Evolutionary conservation across 2,113 vertebrate species (phyloP).

Genomic region (Diphyllodes magnificus): DNA sequence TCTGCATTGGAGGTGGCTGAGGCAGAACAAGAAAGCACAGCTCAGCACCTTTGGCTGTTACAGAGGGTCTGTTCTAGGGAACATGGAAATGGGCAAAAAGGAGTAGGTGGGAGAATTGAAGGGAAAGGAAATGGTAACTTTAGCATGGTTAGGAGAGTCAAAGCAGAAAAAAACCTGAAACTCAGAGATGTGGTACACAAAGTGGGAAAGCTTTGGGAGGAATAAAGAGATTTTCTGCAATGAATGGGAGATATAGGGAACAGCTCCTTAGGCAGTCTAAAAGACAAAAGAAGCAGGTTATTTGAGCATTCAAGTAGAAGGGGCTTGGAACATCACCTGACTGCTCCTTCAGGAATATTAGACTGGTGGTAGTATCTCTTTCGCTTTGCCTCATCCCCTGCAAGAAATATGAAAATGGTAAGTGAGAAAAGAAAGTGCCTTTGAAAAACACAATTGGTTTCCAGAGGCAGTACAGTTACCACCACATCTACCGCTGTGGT

Average conservation of each 20-base stretch:
- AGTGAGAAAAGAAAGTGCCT: not conserved
- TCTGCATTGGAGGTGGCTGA: not conserved
- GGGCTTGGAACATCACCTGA: not conserved
- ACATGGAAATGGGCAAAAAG: rapidly evolving
- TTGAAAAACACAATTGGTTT: not conserved
- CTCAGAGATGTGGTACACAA: not conserved
- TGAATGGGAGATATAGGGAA: not conserved
- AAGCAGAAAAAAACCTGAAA: not conserved
- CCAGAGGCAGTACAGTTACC: not conserved
- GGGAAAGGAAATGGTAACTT: not conserved
- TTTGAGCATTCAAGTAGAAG: not conserved
- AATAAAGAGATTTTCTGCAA: not conserved
- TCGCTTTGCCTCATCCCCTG: not conserved
- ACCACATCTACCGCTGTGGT: not conserved
- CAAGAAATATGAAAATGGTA: not conserved
- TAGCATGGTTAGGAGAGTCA: not conserved
- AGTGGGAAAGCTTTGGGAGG: not conserved
- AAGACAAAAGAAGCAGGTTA: not conserved
- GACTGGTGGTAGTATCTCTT: not conserved
- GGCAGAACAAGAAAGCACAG: not conserved
- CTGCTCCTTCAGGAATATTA: not conserved
- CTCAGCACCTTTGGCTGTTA: not conserved
- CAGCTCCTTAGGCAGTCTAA: not conserved
- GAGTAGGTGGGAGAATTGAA: not conserved
- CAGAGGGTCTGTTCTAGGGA: not conserved